phyloP scores from a whole-genome alignment of 2,797 vertebrate species.

The Phalloptychus januarius region DNA sequence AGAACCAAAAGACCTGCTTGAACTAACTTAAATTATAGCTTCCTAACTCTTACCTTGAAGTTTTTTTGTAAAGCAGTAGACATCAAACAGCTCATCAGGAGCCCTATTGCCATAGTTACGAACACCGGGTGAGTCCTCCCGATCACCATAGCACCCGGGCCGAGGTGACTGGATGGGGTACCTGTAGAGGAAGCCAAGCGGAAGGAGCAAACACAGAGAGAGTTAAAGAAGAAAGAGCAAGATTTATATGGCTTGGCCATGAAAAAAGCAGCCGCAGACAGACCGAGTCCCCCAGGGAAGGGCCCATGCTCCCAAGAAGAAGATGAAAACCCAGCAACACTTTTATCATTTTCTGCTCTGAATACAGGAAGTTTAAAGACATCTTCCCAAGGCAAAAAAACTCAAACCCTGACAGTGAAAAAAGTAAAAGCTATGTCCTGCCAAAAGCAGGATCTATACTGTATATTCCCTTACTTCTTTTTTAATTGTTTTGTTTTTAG shows the following conservation, averaged over 20 bases:
- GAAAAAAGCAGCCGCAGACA: constrained; percentile 37
- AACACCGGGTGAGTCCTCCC: constrained; percentile 91
- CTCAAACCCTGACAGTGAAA: constrained; percentile 3
- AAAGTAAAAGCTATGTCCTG: constrained; percentile 16
- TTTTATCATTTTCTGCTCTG: constrained; percentile 41
- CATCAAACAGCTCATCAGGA: constrained; percentile 88
- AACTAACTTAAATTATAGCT: constrained; percentile 44
- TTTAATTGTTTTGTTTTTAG: constrained; percentile 37
- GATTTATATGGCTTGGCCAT: constrained; percentile 38
- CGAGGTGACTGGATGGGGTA: constrained; percentile 94
- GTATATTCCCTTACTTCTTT: constrained; percentile 7
- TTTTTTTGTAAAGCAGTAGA: constrained; percentile 91
- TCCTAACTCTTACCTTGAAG: constrained; percentile 82
- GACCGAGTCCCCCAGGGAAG: constrained; percentile 30
- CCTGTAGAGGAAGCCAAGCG: constrained; percentile 68
- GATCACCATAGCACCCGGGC: constrained; percentile 96
- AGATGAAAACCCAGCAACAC: constrained; percentile 38
- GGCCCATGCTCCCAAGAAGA: constrained; percentile 36
- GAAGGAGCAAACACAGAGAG: constrained; percentile 18
- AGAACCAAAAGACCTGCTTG: constrained; percentile 14
- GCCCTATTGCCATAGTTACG: constrained; percentile 91
- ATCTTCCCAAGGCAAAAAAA: constrained; percentile 20
- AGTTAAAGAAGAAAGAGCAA: constrained; percentile 12
- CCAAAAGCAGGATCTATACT: neutral
- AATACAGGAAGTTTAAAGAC: constrained; percentile 40